phyloP scores from a whole-genome alignment of 2,888 invertebrate genomes.

The Lasioglossum vierecki region DNA sequence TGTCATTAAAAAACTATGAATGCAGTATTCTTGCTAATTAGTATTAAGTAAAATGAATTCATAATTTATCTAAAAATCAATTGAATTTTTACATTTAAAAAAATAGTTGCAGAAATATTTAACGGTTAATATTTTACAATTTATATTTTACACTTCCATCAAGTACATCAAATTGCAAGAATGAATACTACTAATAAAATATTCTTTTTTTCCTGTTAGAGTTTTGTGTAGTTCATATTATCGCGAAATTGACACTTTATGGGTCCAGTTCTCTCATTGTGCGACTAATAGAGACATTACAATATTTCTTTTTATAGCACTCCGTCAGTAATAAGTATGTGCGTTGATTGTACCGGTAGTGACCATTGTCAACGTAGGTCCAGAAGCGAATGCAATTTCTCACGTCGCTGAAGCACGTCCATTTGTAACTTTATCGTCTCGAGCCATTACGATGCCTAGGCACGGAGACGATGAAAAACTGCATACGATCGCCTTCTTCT shows the following conservation, averaged over 20 bases:
- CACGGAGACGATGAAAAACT: slow-evolving; percentile 27
- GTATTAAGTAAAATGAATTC: no score
- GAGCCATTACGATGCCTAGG: slow-evolving; percentile 18
- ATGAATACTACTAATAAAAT: no score
- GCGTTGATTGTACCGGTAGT: not conserved
- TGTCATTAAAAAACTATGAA: not conserved
- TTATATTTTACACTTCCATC: no score
- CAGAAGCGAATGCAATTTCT: slow-evolving; percentile 24
- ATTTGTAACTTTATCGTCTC: not conserved
- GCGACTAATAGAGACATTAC: slow-evolving; percentile 1
- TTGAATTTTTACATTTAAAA: not conserved
- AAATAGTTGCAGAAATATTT: not conserved
- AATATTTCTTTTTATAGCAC: not conserved
- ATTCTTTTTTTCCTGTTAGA: not conserved
- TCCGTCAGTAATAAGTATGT: not conserved
- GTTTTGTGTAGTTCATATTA: not conserved
- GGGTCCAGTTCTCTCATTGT: not conserved
- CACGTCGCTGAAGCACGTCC: slow-evolving; percentile 7
- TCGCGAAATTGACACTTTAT: not conserved
- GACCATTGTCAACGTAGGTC: not conserved
- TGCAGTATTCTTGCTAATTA: not conserved
- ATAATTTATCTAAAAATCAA: not conserved
- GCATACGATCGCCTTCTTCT: slow-evolving; percentile 15
- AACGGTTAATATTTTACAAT: no score
- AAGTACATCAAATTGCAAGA: no score